Base-by-base conservation (phyloP, 2,888 invertebrate species). In the Neoitamus cyanurus region DNA sequence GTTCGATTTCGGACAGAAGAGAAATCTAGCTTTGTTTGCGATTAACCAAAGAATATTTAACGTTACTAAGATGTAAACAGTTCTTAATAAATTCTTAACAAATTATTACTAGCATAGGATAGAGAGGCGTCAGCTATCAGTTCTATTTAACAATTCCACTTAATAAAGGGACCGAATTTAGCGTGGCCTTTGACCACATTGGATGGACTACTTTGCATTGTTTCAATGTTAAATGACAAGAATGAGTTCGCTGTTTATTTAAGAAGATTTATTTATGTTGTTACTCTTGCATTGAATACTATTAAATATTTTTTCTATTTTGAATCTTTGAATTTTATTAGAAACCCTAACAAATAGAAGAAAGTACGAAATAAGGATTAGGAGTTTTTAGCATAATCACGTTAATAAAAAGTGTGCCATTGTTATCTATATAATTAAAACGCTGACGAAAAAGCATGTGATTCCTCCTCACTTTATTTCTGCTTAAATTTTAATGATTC, bases 1-100 rank as follows among this genome's bases (percentile, higher is more conserved):
- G 9, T 48, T 48, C 20, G 20, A 9, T 58, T 58, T 58, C 15
- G 20, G 15, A 58, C 20, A 42, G 58, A 58, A 5, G 28, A 46
- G 30, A 30, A 48, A 20, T 58, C 20, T 31, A 80, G 25, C 11
- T 58, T 42, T 77, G 42, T 42, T 80, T 58, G 20, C 30, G 58
- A 80, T 34, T 80, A 80, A 80, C 78, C 78, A 80, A 80, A 80
- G 78, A 80, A 58, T 80, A 58, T 36, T 58, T 80, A 58, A 80
- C 78, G 31, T 31, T 58, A 80, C 48, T 31, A 58, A 80, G 75
- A 42, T 75, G 20, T 25, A 13, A 37, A 20, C 30, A 42, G 20
- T 75, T 75, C 42, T 75, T 36, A 15, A 42, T 42, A 25, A 20
- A 11, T 75, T 75, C 42, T 75, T 36, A 15, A 42, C 28, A 25